These are phyloP conservation scores for Agonum fuliginosum DNA, from an alignment of 2,888 invertebrate genomes.

Conservation along the genomic window DNA sequence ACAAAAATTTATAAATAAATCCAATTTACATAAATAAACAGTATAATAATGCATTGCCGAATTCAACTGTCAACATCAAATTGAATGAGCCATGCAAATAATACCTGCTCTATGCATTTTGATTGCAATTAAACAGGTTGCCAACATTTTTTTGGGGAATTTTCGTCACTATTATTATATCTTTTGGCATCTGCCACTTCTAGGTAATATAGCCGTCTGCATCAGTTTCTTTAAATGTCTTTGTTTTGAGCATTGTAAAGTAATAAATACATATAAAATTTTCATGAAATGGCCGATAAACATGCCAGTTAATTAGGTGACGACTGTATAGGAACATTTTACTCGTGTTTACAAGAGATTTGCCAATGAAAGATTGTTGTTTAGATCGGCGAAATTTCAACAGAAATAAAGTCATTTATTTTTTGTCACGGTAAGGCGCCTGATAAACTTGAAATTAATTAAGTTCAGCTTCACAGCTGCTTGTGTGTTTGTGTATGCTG, in stretches of 20 bases:
- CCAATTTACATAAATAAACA: slow-evolving; percentile 44
- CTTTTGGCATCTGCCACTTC: slow-evolving; percentile 4
- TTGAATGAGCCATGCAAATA: slow-evolving; percentile 15
- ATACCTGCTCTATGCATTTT: slow-evolving; percentile 19
- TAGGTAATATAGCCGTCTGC: slow-evolving; percentile 9
- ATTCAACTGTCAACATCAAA: slow-evolving; percentile 27
- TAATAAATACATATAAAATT: slow-evolving; percentile 32
- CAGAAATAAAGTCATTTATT: slow-evolving; percentile 31
- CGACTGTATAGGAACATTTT: slow-evolving; percentile 3
- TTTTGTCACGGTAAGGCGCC: slow-evolving; percentile 26
- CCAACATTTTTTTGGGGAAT: slow-evolving; percentile 10
- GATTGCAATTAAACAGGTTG: slow-evolving; percentile 23
- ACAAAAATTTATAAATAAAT: slow-evolving; percentile 41
- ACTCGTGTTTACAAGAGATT: slow-evolving; percentile 20
- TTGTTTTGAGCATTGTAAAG: slow-evolving; percentile 37
- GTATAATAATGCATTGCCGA: slow-evolving; percentile 31
- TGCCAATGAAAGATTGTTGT: slow-evolving; percentile 23
- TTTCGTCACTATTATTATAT: background rate
- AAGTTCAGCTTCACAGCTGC: slow-evolving; percentile 19
- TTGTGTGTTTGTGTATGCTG: too few relatives aligned
- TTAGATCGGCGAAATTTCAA: slow-evolving; percentile 22
- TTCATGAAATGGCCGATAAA: slow-evolving; percentile 28
- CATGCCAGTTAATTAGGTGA: slow-evolving; percentile 35
- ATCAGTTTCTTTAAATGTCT: slow-evolving; percentile 37
- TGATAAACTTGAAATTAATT: slow-evolving; percentile 37